A percentile compares a stretch with the other conserved stretches of the same genome.
Evolutionary conservation across 2,797 vertebrate species (phyloP).

Genomic region (Phyllotis vaccarum): DNA sequence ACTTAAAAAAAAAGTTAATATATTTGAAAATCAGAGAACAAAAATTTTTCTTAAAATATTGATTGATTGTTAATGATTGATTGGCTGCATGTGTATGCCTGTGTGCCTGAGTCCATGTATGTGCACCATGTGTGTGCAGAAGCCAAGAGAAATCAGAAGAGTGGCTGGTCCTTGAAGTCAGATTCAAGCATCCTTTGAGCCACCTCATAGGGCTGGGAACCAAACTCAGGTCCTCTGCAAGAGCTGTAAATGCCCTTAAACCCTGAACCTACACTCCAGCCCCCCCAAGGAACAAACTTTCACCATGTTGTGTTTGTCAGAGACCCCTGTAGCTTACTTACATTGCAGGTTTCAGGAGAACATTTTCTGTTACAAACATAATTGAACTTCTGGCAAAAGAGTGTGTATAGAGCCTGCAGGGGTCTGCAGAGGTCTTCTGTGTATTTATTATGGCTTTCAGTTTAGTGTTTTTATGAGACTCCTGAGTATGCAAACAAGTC

Average conservation of each 20-base stretch:
- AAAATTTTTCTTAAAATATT: neutral
- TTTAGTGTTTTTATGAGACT: neutral
- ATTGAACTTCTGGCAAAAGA: neutral
- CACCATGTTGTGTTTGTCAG: neutral
- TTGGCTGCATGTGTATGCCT: neutral
- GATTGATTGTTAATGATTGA: neutral
- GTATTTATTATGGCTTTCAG: neutral
- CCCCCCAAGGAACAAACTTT: neutral
- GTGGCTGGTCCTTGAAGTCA: too few relatives aligned
- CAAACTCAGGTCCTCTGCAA: neutral
- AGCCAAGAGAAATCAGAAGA: neutral
- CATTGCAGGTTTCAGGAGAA: neutral
- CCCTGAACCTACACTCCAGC: neutral
- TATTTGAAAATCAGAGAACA: neutral
- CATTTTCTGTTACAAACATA: neutral
- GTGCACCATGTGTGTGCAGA: neutral
- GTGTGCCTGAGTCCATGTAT: too few relatives aligned
- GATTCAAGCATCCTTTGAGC: neutral
- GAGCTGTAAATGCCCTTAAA: neutral
- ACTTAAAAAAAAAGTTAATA: neutral
- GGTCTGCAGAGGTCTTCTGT: neutral
- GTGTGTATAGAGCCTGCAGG: neutral
- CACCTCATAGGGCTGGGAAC: too few relatives aligned
- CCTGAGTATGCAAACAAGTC: neutral
- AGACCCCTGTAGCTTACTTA: neutral